phyloP scores from a whole-genome alignment of 2,797 vertebrate genomes.

The Ambastaia sidthimunki region DNA sequence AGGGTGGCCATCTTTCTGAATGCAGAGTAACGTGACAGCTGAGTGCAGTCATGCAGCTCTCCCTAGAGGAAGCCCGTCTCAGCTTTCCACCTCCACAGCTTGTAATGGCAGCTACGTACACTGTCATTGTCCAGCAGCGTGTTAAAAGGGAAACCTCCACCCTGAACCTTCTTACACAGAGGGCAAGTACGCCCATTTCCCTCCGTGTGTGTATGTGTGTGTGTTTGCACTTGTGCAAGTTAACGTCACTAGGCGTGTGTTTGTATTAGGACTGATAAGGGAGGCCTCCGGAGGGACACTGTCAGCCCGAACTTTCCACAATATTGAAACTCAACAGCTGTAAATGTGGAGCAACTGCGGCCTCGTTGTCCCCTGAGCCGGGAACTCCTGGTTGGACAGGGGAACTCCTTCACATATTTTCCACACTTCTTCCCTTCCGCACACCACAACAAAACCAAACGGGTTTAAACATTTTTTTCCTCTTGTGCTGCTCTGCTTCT shows the following conservation, averaged over 20 bases:
- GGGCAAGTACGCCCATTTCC: slow-evolving; percentile 17
- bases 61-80: background rate
- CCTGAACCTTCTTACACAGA: background rate
- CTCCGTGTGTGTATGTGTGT: slow-evolving; percentile 12
- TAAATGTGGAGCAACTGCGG: background rate
- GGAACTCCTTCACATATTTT: too few relatives aligned
- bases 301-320: slow-evolving; percentile 13
- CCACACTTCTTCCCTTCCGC: too few relatives aligned
- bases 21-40: background rate
- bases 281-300: slow-evolving; percentile 12
- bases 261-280: slow-evolving; percentile 47
- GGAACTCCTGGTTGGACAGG: too few relatives aligned
- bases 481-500: too few relatives aligned
- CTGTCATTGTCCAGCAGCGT: slow-evolving; percentile 24
- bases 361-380: background rate
- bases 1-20: background rate
- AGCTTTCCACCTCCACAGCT: background rate
- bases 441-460: too few relatives aligned
- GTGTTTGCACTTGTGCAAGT: slow-evolving; percentile 6
- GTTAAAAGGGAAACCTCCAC: slow-evolving; percentile 31
- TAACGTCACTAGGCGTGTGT: background rate
- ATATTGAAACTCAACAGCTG: background rate
- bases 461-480: too few relatives aligned
- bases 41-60: background rate
- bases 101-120: background rate